Conservation (phyloP, 2,888 invertebrate genomes). For the Oeneis ivallda region DNA sequence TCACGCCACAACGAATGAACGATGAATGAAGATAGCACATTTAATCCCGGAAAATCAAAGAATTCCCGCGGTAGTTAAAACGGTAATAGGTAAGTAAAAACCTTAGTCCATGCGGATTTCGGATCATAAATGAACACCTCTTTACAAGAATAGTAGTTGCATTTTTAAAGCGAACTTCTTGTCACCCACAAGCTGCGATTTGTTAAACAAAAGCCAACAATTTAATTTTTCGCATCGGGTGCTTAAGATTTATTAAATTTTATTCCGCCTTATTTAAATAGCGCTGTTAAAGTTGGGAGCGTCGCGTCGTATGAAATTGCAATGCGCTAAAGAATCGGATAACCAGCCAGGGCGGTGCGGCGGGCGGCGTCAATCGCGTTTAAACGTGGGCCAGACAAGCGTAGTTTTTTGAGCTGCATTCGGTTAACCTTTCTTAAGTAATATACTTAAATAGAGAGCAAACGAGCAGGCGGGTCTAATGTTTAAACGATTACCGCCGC, state of each 20-base stretch:
- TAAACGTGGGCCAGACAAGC: neutral
- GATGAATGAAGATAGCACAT: too few species aligned
- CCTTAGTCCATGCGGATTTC: too few species aligned
- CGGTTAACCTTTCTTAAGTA: too few species aligned
- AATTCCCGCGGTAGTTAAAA: too few species aligned
- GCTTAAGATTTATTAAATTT: slow-evolving; percentile 6
- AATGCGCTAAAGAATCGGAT: slow-evolving; percentile 5
- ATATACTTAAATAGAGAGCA: too few species aligned
- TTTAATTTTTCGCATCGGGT: neutral
- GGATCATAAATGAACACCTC: too few species aligned
- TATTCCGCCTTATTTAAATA: slow-evolving; percentile 9
- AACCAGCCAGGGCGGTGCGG: neutral
- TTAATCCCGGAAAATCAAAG: too few species aligned
- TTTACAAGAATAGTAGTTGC: too few species aligned
- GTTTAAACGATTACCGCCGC: too few species aligned
- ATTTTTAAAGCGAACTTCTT: neutral
- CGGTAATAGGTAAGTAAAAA: too few species aligned
- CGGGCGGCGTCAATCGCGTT: neutral
- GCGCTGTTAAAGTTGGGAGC: slow-evolving; percentile 5
- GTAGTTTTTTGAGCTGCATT: neutral
- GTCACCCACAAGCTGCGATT: neutral
- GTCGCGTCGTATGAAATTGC: slow-evolving; percentile 14
- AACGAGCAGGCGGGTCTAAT: too few species aligned
- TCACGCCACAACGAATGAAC: too few species aligned
- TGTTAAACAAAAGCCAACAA: neutral